A percentile compares a stretch with the other conserved stretches of the same genome.
Conservation (phyloP, 1,140 invertebrate species). For the Liolophura sinensis region DNA sequence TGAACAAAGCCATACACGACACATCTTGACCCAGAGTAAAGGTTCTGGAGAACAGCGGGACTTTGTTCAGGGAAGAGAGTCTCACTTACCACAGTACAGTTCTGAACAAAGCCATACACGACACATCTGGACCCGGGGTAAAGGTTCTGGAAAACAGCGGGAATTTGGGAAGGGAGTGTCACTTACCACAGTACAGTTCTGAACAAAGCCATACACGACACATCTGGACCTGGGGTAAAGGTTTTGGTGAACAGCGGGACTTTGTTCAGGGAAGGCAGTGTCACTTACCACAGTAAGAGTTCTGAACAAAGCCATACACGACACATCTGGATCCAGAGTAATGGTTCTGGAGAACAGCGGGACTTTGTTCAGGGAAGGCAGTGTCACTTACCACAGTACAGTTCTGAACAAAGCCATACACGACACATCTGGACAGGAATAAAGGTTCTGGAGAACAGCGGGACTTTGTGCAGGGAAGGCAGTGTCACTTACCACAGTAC, state of each 20-base stretch:
- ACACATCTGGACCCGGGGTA: slow-evolving; percentile 55
- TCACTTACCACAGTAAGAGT: slow-evolving; percentile 52
- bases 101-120: slow-evolving; percentile 55
- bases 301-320: slow-evolving; percentile 55
- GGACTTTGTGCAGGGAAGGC: too few relatives aligned
- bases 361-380: too few relatives aligned
- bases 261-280: too few relatives aligned
- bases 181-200: too few relatives aligned
- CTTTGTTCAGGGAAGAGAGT: too few relatives aligned
- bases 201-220: too few relatives aligned
- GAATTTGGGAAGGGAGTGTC: too few relatives aligned
- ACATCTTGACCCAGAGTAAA: slow-evolving; percentile 54
- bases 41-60: not conserved
- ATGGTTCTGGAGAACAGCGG: slow-evolving; percentile 11
- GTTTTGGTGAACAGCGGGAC: too few relatives aligned
- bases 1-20: slow-evolving; percentile 57
- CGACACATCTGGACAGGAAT: slow-evolving; percentile 51
- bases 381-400: slow-evolving; percentile 47
- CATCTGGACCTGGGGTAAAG: too few relatives aligned
- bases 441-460: slow-evolving; percentile 22
- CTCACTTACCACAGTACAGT: slow-evolving; percentile 51
- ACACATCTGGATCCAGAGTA: slow-evolving; percentile 55
- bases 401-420: slow-evolving; percentile 57
- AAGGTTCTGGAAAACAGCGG: too few relatives aligned
- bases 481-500: too few relatives aligned